These are phyloP conservation scores for Anableps anableps DNA, from an alignment of 2,797 vertebrate species.

Conservation along the genomic window DNA sequence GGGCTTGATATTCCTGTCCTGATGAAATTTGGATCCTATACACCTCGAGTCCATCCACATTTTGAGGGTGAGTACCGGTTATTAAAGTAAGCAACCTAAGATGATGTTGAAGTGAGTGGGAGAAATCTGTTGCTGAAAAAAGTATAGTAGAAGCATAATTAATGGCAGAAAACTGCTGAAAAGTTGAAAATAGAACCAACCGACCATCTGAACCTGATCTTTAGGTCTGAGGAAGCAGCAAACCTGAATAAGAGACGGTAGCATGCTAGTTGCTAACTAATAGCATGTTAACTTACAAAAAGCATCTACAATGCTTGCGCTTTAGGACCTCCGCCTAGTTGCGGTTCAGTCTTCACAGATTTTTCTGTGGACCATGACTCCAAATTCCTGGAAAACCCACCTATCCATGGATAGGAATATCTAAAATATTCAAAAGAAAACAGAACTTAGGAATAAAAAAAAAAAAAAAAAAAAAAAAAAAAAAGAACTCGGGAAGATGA, in stretches of 20 bases:
- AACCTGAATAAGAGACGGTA: no score
- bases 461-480: no score
- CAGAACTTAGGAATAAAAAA: no score
- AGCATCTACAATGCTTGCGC: no score
- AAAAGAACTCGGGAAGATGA: no score
- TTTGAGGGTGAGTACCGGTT: conserved; percentile 86
- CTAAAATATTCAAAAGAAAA: no score
- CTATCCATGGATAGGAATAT: no score
- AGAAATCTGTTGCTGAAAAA: background rate
- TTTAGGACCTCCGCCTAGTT: no score
- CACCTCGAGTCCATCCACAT: conserved; percentile 87
- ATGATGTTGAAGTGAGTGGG: background rate
- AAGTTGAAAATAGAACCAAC: background rate
- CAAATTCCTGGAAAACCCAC: no score
- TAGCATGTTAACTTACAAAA: background rate
- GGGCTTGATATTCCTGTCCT: conserved; percentile 91
- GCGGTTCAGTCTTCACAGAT: no score
- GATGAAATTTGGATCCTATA: conserved; percentile 91
- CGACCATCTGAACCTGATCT: background rate
- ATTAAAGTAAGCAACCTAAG: background rate
- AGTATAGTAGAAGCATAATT: background rate
- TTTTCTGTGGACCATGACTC: no score
- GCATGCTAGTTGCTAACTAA: background rate
- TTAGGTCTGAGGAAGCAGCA: background rate
- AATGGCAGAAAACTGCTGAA: background rate